A percentile compares a stretch with the other conserved stretches of the same genome.
Evolutionary conservation across 2,888 invertebrate genomes (phyloP).

Genomic region (Aspidapion aeneum): DNA sequence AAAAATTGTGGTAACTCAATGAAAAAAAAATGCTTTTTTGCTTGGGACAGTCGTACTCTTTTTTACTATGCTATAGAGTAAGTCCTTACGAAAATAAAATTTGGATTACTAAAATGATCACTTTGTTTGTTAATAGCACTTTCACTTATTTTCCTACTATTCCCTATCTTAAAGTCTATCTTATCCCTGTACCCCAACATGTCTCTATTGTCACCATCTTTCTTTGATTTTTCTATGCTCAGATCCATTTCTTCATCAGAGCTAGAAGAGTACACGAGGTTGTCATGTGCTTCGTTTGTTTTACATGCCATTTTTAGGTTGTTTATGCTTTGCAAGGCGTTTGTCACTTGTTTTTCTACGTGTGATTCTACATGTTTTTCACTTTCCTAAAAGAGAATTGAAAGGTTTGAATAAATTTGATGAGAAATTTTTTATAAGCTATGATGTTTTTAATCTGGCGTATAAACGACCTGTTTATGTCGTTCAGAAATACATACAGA

Average conservation of each 20-base stretch:
- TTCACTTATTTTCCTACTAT: neutral
- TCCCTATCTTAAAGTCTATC: slow-evolving; percentile 4
- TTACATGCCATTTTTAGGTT: slow-evolving; percentile 10
- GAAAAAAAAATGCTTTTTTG: too few relatives aligned
- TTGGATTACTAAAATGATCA: neutral
- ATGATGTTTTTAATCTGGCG: too few relatives aligned
- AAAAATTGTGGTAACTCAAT: too few relatives aligned
- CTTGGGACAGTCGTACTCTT: too few relatives aligned
- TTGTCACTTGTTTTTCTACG: slow-evolving; percentile 19
- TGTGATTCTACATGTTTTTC: slow-evolving; percentile 18
- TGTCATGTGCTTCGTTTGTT: slow-evolving; percentile 9
- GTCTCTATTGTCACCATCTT: neutral
- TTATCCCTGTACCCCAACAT: neutral
- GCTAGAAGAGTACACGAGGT: slow-evolving; percentile 11
- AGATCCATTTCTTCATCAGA: neutral
- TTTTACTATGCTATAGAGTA: slow-evolving; percentile 19
- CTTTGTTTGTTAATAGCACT: neutral
- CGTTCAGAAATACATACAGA: too few relatives aligned
- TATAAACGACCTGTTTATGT: too few relatives aligned
- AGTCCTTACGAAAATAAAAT: slow-evolving; percentile 18
- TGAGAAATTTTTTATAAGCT: neutral
- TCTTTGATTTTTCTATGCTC: neutral
- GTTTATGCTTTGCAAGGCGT: slow-evolving; percentile 18
- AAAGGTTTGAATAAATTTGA: neutral
- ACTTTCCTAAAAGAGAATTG: slow-evolving; percentile 8